Evolutionary conservation across 2,888 invertebrate species (phyloP).

Genomic region (Dilophus febrilis): DNA sequence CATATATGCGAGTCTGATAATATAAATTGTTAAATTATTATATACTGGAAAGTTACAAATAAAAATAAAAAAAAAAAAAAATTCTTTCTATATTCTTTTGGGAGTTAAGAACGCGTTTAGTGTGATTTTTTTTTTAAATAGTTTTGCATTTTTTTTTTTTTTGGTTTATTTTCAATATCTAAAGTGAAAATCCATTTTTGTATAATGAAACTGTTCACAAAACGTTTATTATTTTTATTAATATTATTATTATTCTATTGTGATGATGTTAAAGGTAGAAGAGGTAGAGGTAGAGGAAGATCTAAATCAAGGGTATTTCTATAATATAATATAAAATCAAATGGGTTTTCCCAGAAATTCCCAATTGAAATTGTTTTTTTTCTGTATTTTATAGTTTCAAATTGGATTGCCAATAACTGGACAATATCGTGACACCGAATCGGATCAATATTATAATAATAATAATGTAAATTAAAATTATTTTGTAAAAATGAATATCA

Average conservation of each 20-base stretch:
- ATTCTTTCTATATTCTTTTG: too few relatives aligned
- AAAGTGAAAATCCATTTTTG: too few relatives aligned
- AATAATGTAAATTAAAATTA: slow-evolving; percentile 46
- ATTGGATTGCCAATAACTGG: slow-evolving; percentile 76
- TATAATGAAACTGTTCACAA: slow-evolving; percentile 19
- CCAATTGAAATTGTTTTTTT: not conserved
- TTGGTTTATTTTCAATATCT: too few relatives aligned
- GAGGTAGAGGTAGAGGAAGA: slow-evolving; percentile 52
- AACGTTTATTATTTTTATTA: slow-evolving; percentile 19
- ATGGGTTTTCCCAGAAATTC: not conserved
- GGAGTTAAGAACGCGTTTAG: too few relatives aligned
- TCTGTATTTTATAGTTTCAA: slow-evolving; percentile 41
- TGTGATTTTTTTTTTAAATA: too few relatives aligned
- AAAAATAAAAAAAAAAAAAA: too few relatives aligned
- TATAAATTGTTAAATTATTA: too few relatives aligned
- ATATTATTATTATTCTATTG: slow-evolving; percentile 26
- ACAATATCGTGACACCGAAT: slow-evolving; percentile 77
- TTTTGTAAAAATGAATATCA: too few relatives aligned
- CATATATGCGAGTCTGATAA: too few relatives aligned
- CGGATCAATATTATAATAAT: slow-evolving; percentile 81
- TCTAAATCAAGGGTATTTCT: slow-evolving; percentile 51
- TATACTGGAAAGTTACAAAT: too few relatives aligned
- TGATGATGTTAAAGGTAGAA: slow-evolving; percentile 35
- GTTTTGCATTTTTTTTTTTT: too few relatives aligned
- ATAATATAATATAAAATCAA: slow-evolving; percentile 1